Evolutionary conservation across 1,140 invertebrate genomes (phyloP).

Genomic region (Yoshiicerus persimilis): DNA sequence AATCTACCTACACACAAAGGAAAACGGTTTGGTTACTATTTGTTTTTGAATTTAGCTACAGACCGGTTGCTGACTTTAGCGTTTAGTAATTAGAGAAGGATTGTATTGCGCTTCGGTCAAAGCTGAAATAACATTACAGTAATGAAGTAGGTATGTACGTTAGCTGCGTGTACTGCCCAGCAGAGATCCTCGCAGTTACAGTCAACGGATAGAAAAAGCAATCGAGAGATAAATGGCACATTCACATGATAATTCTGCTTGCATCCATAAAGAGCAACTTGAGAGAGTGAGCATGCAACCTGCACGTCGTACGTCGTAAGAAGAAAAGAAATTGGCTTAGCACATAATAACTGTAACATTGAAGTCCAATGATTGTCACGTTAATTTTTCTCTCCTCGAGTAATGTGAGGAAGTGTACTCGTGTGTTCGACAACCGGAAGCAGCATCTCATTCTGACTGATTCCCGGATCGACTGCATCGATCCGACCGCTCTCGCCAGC

Average conservation of each 20-base stretch:
- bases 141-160: not conserved
- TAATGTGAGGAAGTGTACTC: not conserved
- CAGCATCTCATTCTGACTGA: not conserved
- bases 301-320: not conserved
- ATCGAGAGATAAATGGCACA: not conserved
- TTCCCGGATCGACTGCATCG: not conserved
- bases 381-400: not conserved
- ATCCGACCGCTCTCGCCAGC: not conserved
- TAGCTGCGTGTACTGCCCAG: not conserved
- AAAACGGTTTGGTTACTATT: not conserved
- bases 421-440: not conserved
- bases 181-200: not conserved
- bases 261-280: not conserved
- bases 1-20: too few species aligned
- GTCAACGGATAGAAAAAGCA: not conserved
- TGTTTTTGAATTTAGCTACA: not conserved
- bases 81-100: not conserved
- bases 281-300: not conserved
- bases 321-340: not conserved
- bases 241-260: not conserved
- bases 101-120: not conserved
- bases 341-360: not conserved
- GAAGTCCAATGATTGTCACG: constrained; percentile 21
- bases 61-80: not conserved
- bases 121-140: not conserved